Evolutionary conservation across 2,797 vertebrate species (phyloP), one percentile per base, ranked within the genome.

Genomic region (Carapus acus): DNA sequence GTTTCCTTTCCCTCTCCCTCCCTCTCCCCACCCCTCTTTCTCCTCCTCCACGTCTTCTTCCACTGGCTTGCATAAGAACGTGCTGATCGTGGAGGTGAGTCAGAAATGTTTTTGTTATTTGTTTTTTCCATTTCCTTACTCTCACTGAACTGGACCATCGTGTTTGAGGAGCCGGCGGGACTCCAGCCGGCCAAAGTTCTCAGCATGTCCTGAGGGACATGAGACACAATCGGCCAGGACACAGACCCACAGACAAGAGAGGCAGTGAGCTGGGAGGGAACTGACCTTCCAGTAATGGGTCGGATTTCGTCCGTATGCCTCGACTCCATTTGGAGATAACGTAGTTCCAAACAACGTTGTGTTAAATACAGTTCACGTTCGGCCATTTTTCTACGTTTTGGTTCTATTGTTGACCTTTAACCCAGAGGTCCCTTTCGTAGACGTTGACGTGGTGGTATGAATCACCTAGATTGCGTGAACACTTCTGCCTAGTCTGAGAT

Each of bases 31-130:
- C 24, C 5, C 58, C 49, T 59, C 69, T 38, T 29, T 55, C 19
- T 59, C n/a, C n/a, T n/a, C n/a, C n/a, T n/a, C n/a, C 39, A 60
- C 40, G 67, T 36, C 60, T 36, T 62, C 40, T 67, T 36, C 60
- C 38, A 58, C 64, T 63, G 66, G 59, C 52, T 33, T 24, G 34
- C 65, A 39, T 71, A 64, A 90, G 88, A 90, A 90, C 24, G 85
- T 89, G 33, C 82, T 90, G 74, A 84, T 90, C 58, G 87, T 90
- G 44, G 89, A 90, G 88, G 87, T 90, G 65, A 88, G 87, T 86
- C 67, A 66, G 45, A 52, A 69, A 17, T 56, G 73, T 71, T 49
- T 58, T 7, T 15, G 58, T 23, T n/a, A n/a, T 46, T 22, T 64
- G 8, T 49, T 62, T 71, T 24, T 42, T 44, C 31, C n/a, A n/a